A percentile compares a stretch with the other conserved stretches of the same genome.
These are phyloP conservation scores for Pharmacophagus antenor DNA, from an alignment of 2,888 invertebrate species.

Conservation along the genomic window DNA sequence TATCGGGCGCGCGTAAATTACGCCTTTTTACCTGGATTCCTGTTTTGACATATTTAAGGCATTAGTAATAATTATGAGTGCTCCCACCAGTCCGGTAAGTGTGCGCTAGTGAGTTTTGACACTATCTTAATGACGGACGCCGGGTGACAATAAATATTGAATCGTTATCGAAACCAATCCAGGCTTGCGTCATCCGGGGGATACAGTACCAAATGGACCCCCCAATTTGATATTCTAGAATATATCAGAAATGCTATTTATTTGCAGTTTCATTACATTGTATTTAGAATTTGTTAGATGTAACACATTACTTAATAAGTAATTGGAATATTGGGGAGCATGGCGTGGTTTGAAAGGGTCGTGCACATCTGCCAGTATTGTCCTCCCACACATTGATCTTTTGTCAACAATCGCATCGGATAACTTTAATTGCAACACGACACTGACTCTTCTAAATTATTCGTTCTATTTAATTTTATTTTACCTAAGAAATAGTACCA, in stretches of 20 bases:
- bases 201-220: constrained; percentile 69
- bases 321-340: constrained; percentile 62
- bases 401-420: constrained; percentile 63
- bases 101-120: constrained; percentile 76
- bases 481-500: no score
- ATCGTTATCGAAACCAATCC: constrained; percentile 74
- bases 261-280: constrained; percentile 34
- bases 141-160: constrained; percentile 79
- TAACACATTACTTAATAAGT: constrained; percentile 49
- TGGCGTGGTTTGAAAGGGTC: constrained; percentile 59
- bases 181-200: constrained; percentile 60
- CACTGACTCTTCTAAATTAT: constrained; percentile 57
- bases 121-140: constrained; percentile 80
- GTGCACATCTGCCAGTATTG: constrained; percentile 73
- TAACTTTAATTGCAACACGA: constrained; percentile 78
- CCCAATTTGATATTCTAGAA: constrained; percentile 54
- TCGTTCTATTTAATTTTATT: not conserved
- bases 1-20: constrained; percentile 80
- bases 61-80: constrained; percentile 82
- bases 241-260: constrained; percentile 33
- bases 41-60: constrained; percentile 82
- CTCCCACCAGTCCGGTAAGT: constrained; percentile 64
- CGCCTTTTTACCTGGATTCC: constrained; percentile 81
- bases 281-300: constrained; percentile 37
- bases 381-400: constrained; percentile 62